phyloP scores from a whole-genome alignment of 1,140 invertebrate species.

The Ruditapes philippinarum region DNA sequence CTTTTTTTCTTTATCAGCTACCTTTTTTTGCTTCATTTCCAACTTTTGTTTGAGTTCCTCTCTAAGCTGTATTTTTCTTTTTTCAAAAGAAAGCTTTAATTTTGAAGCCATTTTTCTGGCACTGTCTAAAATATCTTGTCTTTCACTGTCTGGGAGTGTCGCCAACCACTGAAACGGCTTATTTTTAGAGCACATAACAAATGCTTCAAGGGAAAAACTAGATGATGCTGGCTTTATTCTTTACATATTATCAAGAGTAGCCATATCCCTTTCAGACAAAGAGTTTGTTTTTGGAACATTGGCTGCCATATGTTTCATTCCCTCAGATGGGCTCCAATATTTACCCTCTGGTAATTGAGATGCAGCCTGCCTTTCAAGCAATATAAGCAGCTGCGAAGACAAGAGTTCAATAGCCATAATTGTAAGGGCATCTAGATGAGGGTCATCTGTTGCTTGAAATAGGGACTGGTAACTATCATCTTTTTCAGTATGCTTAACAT shows the following conservation, averaged over 20 bases:
- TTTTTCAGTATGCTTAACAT: background rate
- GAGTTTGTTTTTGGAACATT: slow-evolving; percentile 2
- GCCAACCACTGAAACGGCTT: background rate
- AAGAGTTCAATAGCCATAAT: slow-evolving; percentile 32
- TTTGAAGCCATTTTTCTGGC: background rate
- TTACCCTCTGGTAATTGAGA: slow-evolving; percentile 29
- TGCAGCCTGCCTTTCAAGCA: slow-evolving; percentile 56
- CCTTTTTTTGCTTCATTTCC: background rate
- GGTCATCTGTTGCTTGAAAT: slow-evolving; percentile 10
- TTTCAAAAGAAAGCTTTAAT: background rate
- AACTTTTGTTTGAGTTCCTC: background rate
- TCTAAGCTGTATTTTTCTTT: background rate
- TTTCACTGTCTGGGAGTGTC: background rate
- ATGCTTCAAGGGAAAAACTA: background rate
- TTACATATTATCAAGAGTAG: background rate
- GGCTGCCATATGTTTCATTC: background rate
- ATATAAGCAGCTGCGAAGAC: background rate
- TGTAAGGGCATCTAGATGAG: slow-evolving; percentile 16
- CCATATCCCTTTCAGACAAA: slow-evolving; percentile 43
- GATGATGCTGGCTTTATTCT: background rate
- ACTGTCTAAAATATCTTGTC: background rate
- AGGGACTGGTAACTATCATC: background rate
- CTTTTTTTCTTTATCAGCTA: too few species aligned
- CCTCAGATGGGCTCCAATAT: background rate
- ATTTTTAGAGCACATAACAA: background rate